Conservation (phyloP, 2,888 invertebrate species). For the Tetramorium bicarinatum region DNA sequence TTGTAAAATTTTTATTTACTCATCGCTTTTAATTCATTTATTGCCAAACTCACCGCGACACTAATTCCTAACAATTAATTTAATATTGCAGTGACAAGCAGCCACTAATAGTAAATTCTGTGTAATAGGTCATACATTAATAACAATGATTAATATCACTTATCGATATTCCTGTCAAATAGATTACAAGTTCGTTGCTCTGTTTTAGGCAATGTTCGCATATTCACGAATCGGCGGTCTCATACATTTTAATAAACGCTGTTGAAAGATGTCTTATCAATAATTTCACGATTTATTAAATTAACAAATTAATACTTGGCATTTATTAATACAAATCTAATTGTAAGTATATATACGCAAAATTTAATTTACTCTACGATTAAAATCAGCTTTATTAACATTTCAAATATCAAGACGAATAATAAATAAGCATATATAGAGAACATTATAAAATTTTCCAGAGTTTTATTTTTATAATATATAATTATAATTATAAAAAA, state of each 20-base stretch:
- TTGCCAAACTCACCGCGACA: not conserved
- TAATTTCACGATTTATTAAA: slow-evolving; percentile 18
- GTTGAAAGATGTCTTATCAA: slow-evolving; percentile 10
- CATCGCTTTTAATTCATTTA: not conserved
- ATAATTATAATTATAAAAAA: not conserved
- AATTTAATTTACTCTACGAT: not conserved
- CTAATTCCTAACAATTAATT: slow-evolving; percentile 22
- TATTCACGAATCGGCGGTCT: not conserved
- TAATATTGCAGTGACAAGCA: not conserved
- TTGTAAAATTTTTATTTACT: not conserved
- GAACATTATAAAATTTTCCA: not conserved
- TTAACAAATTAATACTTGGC: slow-evolving; percentile 32
- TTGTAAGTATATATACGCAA: not conserved
- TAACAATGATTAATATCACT: slow-evolving; percentile 35
- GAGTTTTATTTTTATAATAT: not conserved
- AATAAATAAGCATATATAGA: not conserved
- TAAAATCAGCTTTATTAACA: not conserved
- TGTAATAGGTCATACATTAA: slow-evolving; percentile 20
- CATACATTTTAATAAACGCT: slow-evolving; percentile 44
- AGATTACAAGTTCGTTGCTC: not conserved
- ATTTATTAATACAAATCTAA: not conserved
- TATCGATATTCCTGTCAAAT: slow-evolving; percentile 35
- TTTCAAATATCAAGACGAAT: not conserved
- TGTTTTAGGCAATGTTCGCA: not conserved
- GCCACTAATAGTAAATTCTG: slow-evolving; percentile 5